Evolutionary conservation across 1,140 invertebrate genomes (phyloP).

Genomic region (Lerema accius): DNA sequence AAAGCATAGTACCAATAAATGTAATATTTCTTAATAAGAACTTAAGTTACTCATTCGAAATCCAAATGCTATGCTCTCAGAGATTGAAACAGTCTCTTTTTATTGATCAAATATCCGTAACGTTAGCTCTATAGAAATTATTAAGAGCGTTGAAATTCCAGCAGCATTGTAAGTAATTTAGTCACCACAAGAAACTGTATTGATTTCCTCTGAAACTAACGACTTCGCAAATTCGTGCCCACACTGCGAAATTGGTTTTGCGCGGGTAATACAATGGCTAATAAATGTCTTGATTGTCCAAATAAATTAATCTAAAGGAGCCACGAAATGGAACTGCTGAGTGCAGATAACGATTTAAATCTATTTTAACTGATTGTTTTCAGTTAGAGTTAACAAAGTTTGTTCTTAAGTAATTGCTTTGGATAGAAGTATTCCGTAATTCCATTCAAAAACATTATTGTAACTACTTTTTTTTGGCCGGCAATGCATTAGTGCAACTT

Average conservation of each 20-base stretch:
- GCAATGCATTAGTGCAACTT: no score
- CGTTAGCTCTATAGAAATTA: neutral
- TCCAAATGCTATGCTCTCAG: no score
- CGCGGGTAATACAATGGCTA: slow-evolving; percentile 31
- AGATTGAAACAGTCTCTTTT: neutral
- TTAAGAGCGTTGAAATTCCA: slow-evolving; percentile 5
- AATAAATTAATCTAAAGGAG: slow-evolving; percentile 20
- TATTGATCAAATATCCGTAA: neutral
- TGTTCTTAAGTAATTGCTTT: no score
- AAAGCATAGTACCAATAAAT: no score
- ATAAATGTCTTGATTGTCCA: slow-evolving; percentile 34
- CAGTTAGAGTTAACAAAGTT: neutral
- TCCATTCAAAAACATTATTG: no score
- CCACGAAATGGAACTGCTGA: slow-evolving; percentile 6
- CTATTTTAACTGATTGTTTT: slow-evolving; percentile 11
- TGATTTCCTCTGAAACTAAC: slow-evolving; percentile 23
- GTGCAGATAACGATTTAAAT: slow-evolving; percentile 13
- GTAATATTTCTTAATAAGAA: no score
- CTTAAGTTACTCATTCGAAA: no score
- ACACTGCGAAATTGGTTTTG: slow-evolving; percentile 16
- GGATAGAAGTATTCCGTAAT: no score
- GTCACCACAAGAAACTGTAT: slow-evolving; percentile 21
- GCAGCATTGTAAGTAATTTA: slow-evolving; percentile 17
- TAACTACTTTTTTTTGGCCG: no score
- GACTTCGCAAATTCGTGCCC: slow-evolving; percentile 15